Evolutionary conservation across 2,888 invertebrate genomes (phyloP), one percentile per base, ranked within the genome.

Genomic region (Cinara cedri): DNA sequence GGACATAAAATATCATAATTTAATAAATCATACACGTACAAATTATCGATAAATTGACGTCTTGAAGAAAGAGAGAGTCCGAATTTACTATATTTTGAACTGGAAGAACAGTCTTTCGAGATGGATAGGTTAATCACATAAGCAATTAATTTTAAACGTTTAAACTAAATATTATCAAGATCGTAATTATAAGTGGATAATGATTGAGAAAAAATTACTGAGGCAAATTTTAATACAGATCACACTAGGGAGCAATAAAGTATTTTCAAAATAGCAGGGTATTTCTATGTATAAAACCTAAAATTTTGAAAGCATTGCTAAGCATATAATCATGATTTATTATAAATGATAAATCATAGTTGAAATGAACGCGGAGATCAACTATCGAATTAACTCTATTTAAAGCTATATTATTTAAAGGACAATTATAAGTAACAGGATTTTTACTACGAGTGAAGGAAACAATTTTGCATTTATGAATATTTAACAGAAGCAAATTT

Each of bases 291-390:
- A 57, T 72, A 24, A 57, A 57, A 1, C 51, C 51, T 70, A 70
- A 51, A 26, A 70, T 54, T 54, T 51, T 70, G 21, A 13, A 51
- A 13, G 54, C 51, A 34, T 14, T 70, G 16, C 21, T 57, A 34
- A 70, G 54, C 8, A 54, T 54, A 34, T 19, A 2, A 1, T 70
- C 70, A 70, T 70, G 70, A 24, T 70, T 57, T 16, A 54, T 8
- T 70, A 34, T 70, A 70, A 70, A 70, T 8, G 26, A 68, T 26
- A 68, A 34, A 51, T 68, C 68, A n/a, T 49, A 68, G n/a, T 42
- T 51, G 10, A 68, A 42, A 44, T 16, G n/a, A 71, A 71, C 21
- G 34, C 70, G 19, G 13, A 70, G 54, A 10, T 49, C 49, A 49
- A 21, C 24, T 49, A 66, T 24, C 24, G 13, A 10, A 51, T 51